Percentiles rank a stretch among this genome's conserved stretches.
These are phyloP conservation scores for Plectropomus leopardus DNA, from an alignment of 2,113 vertebrate genomes.

Conservation along the genomic window DNA sequence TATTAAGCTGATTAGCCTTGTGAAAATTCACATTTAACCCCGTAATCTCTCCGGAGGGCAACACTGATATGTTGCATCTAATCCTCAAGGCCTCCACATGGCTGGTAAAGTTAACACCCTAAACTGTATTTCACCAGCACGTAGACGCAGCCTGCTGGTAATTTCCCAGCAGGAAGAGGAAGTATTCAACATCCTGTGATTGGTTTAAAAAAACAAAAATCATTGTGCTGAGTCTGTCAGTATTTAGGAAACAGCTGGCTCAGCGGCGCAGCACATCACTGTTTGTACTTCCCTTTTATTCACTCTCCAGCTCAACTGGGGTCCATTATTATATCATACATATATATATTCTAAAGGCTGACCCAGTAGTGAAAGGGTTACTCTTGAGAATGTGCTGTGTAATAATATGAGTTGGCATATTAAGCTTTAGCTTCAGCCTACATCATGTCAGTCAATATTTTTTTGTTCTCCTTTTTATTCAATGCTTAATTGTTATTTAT, in stretches of 20 bases:
- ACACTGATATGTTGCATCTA: background rate
- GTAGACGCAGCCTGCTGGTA: background rate
- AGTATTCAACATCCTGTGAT: slow-evolving; percentile 39
- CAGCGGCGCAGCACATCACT: background rate
- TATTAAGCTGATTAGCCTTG: slow-evolving; percentile 19
- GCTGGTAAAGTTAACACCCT: background rate
- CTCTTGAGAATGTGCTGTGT: too few relatives aligned
- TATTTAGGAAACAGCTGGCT: slow-evolving; percentile 52
- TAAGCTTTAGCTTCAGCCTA: too few relatives aligned
- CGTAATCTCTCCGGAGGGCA: background rate
- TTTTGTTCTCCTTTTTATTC: too few relatives aligned
- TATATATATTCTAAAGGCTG: too few relatives aligned
- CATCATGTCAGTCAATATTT: too few relatives aligned
- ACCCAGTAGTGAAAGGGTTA: too few relatives aligned
- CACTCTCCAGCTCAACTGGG: background rate
- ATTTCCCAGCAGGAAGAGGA: slow-evolving; percentile 49
- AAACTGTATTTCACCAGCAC: background rate
- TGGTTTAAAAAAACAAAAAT: background rate
- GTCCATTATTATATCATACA: background rate
- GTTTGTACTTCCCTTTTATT: slow-evolving; percentile 45
- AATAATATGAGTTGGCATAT: too few relatives aligned
- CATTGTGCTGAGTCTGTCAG: slow-evolving; percentile 43
- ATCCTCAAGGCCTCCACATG: background rate
- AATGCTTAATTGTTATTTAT: too few relatives aligned
- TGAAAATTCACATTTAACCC: background rate